Percentiles rank a stretch among this genome's conserved stretches.
Evolutionary conservation across 2,113 vertebrate species (phyloP).

Genomic region (Erinaceus europaeus): DNA sequence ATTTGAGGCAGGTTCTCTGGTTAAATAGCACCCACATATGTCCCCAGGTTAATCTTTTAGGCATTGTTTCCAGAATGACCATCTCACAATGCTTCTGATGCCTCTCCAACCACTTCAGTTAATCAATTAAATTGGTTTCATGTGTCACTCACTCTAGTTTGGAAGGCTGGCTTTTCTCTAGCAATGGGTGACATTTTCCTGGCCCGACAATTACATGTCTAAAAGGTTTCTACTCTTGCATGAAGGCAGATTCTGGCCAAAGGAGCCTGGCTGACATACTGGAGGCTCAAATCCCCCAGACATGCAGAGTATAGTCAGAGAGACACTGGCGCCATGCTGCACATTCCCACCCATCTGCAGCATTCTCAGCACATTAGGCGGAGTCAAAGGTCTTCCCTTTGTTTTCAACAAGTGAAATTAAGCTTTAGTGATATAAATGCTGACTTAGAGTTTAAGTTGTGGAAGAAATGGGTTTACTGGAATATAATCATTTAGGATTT

Average conservation of each 20-base stretch:
- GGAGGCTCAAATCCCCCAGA: constrained; percentile 53
- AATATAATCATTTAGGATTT: constrained; percentile 38
- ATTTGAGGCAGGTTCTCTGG: neutral
- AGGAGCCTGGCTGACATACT: constrained; percentile 65
- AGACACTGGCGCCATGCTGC: constrained; percentile 57
- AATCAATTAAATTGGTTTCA: constrained; percentile 64
- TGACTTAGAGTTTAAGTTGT: neutral
- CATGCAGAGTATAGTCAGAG: constrained; percentile 37
- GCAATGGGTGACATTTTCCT: constrained; percentile 74
- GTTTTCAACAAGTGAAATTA: constrained; percentile 58
- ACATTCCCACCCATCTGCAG: constrained; percentile 46
- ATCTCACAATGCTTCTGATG: neutral
- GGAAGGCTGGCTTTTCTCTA: constrained; percentile 70
- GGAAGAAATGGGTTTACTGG: neutral
- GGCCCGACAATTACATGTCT: constrained; percentile 64
- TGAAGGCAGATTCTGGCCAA: constrained; percentile 63
- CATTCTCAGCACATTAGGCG: constrained; percentile 23
- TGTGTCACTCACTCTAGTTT: constrained; percentile 55
- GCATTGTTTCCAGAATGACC: neutral
- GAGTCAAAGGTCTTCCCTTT: constrained; percentile 61
- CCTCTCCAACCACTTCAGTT: constrained; percentile 34
- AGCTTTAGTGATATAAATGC: neutral
- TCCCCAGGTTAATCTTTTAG: neutral
- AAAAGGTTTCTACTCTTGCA: constrained; percentile 66
- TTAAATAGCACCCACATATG: neutral